Evolutionary conservation across 1,140 invertebrate species (phyloP).

Genomic region (Macrosteles quadrilineatus): DNA sequence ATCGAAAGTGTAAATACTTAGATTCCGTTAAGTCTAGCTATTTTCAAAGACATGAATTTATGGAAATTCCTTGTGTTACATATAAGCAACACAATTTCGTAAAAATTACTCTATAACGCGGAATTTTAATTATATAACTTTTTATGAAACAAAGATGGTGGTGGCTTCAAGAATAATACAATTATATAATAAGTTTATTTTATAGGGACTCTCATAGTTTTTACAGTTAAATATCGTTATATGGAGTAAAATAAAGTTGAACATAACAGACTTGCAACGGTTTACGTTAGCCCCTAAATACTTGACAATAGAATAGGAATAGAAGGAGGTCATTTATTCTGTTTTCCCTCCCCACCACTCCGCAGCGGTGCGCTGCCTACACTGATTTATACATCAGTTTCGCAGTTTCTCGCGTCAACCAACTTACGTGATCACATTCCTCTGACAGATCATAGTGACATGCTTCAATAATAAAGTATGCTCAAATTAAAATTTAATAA

Average conservation of each 20-base stretch:
- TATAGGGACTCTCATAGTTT: background rate
- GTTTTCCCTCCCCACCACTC: slow-evolving; percentile 20
- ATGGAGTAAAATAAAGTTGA: background rate
- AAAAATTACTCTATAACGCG: background rate
- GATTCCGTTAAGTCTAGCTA: background rate
- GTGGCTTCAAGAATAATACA: background rate
- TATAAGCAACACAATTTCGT: background rate
- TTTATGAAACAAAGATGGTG: background rate
- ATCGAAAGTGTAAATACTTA: background rate
- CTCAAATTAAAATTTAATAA: background rate
- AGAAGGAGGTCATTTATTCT: slow-evolving; percentile 33
- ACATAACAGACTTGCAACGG: background rate
- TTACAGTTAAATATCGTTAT: background rate
- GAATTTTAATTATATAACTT: background rate
- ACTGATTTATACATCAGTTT: slow-evolving; percentile 10
- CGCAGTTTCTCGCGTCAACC: background rate
- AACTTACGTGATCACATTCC: background rate
- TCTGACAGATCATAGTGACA: background rate
- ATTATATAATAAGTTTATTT: background rate
- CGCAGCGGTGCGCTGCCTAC: background rate
- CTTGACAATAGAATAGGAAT: slow-evolving; percentile 47
- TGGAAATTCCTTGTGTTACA: background rate
- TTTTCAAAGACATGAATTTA: background rate
- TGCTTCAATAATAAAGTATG: background rate
- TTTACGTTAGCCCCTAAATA: slow-evolving; percentile 7